Percentiles rank a stretch among this genome's conserved stretches.
phyloP scores from a whole-genome alignment of 2,888 invertebrate species.

The Himalopsyche tibetana region DNA sequence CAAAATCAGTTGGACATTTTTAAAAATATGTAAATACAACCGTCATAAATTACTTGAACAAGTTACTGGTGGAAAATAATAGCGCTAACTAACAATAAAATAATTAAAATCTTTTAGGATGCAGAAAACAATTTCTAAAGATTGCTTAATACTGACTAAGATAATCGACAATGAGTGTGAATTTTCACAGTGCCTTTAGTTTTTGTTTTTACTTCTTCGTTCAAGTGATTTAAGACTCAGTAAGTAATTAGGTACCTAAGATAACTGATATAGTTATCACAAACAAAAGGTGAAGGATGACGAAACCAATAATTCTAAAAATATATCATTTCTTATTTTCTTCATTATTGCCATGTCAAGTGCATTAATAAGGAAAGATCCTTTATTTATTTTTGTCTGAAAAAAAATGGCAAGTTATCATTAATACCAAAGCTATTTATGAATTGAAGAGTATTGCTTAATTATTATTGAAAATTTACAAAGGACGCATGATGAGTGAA shows the following conservation, averaged over 20 bases:
- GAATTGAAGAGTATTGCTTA: too few species aligned
- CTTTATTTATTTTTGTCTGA: too few species aligned
- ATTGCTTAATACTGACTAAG: constrained; percentile 47
- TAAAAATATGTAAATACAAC: too few species aligned
- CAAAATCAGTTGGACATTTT: too few species aligned
- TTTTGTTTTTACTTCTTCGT: constrained; percentile 13
- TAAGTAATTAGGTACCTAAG: not conserved
- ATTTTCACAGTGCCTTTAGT: constrained; percentile 50
- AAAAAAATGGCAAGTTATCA: too few species aligned
- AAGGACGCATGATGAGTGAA: too few species aligned
- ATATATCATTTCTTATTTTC: too few species aligned
- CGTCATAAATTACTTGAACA: not conserved
- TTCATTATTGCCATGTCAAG: too few species aligned
- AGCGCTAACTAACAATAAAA: not conserved
- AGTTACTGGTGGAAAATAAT: not conserved
- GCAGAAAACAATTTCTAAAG: constrained; percentile 36
- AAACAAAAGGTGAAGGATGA: not conserved
- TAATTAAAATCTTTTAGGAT: constrained; percentile 11
- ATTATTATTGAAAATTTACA: too few species aligned
- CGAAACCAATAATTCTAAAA: too few species aligned
- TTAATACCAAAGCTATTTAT: too few species aligned
- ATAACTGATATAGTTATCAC: not conserved
- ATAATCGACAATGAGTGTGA: constrained; percentile 62
- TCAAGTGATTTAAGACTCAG: constrained; percentile 5
- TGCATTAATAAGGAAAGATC: too few species aligned